Percentiles rank a stretch among this genome's conserved stretches.
Evolutionary conservation across 2,888 invertebrate species (phyloP).

Genomic region (Xanthorhoe designata): DNA sequence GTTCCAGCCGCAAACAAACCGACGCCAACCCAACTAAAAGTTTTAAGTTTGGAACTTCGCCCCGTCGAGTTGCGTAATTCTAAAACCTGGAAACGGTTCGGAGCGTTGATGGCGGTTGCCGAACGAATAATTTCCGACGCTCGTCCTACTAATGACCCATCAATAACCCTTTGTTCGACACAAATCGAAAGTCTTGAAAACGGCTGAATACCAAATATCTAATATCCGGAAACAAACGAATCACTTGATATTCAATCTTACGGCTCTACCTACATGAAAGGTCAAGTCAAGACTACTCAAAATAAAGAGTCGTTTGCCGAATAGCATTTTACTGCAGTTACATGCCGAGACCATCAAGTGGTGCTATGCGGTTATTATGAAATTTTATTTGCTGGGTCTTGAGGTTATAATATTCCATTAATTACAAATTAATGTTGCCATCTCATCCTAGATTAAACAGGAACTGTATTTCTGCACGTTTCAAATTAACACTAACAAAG

Average conservation of each 20-base stretch:
- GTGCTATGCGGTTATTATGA: conserved; percentile 7
- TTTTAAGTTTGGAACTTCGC: conserved; percentile 68
- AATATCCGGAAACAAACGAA: conserved; percentile 22
- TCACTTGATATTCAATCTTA: neutral
- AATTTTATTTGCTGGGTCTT: conserved; percentile 7
- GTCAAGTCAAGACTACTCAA: neutral
- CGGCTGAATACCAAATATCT: conserved; percentile 14
- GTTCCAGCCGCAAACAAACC: conserved; percentile 70
- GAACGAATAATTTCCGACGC: conserved; percentile 44
- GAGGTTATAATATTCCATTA: neutral
- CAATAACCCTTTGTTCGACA: conserved; percentile 44
- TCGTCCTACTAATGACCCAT: conserved; percentile 45
- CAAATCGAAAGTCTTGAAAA: conserved; percentile 33
- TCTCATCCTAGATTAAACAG: neutral
- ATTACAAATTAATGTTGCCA: neutral
- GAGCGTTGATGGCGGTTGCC: conserved; percentile 35
- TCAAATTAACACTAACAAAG: neutral
- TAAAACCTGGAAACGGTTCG: conserved; percentile 36
- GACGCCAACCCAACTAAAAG: conserved; percentile 71
- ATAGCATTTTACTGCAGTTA: conserved; percentile 23
- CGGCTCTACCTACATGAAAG: neutral
- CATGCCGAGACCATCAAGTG: conserved; percentile 10
- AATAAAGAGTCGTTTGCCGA: no score
- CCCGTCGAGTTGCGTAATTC: conserved; percentile 59
- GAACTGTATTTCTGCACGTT: neutral